A percentile compares a stretch with the other conserved stretches of the same genome.
These are phyloP conservation scores for Addax nasomaculatus DNA, from an alignment of 2,113 vertebrate species.

Conservation along the genomic window DNA sequence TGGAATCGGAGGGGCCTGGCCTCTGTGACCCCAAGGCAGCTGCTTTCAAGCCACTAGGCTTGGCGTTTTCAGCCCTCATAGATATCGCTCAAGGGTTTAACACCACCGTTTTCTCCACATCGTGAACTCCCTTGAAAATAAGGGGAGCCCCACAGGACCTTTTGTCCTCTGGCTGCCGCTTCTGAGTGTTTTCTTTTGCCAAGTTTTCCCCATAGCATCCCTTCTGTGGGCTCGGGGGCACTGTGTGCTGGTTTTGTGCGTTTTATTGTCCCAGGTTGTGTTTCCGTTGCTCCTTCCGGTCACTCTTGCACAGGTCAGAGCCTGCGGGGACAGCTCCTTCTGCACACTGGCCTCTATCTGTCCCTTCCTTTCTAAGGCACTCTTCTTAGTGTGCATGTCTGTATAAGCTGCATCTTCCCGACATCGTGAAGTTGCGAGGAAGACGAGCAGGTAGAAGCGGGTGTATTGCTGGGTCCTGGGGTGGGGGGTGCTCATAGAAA, in stretches of 20 bases:
- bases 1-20: neutral
- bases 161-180: neutral
- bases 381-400: fast-evolving
- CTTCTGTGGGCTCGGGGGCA: fast-evolving
- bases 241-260: fast-evolving
- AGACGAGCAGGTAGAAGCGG: neutral
- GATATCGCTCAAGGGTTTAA: neutral
- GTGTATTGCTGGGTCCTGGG: neutral
- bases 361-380: neutral
- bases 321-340: fast-evolving
- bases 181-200: neutral
- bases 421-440: neutral
- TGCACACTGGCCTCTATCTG: neutral
- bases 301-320: no score
- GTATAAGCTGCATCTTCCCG: fast-evolving
- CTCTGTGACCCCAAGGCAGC: neutral
- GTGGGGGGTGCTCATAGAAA: neutral
- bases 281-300: neutral
- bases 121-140: neutral
- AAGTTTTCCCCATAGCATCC: neutral
- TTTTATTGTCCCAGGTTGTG: neutral
- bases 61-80: neutral
- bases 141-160: neutral
- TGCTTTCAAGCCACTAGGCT: neutral
- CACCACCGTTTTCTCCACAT: neutral